Evolutionary conservation across 2,113 vertebrate genomes (phyloP).

Genomic region (Lates calcarifer): DNA sequence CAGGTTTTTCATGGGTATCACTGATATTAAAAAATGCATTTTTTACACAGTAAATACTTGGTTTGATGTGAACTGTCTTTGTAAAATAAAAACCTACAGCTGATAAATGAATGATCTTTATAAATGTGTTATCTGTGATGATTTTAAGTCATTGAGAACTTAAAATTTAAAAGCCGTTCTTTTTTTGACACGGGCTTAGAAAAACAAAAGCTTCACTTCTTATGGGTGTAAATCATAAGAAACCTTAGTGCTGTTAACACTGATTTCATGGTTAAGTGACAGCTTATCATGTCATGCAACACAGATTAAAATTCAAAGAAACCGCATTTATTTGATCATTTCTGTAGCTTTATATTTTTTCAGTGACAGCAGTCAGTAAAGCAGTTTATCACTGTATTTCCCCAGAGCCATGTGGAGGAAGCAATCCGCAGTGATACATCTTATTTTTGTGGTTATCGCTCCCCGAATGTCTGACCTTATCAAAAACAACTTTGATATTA

Average conservation of each 20-base stretch:
- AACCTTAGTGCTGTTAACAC: background rate
- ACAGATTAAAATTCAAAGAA: background rate
- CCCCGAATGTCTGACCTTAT: slow-evolving; percentile 26
- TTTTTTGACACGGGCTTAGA: no score
- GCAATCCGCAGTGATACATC: background rate
- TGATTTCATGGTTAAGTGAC: background rate
- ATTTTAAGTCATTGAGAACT: background rate
- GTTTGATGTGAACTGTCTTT: slow-evolving; percentile 15
- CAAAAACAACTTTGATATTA: background rate
- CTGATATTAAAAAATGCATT: slow-evolving; percentile 61
- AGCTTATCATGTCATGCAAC: background rate
- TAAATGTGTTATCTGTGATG: background rate
- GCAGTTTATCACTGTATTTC: background rate
- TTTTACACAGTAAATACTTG: slow-evolving; percentile 59
- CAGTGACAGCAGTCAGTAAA: background rate
- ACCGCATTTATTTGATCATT: background rate
- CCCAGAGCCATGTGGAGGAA: background rate
- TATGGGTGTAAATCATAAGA: background rate
- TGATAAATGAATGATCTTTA: background rate
- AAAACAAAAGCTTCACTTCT: background rate
- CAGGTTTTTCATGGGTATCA: slow-evolving; percentile 51
- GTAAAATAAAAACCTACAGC: background rate
- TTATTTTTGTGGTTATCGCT: slow-evolving; percentile 12
- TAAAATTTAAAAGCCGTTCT: background rate
- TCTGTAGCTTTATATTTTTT: background rate